phyloP scores from a whole-genome alignment of 1,140 invertebrate genomes.

The Arion vulgaris region DNA sequence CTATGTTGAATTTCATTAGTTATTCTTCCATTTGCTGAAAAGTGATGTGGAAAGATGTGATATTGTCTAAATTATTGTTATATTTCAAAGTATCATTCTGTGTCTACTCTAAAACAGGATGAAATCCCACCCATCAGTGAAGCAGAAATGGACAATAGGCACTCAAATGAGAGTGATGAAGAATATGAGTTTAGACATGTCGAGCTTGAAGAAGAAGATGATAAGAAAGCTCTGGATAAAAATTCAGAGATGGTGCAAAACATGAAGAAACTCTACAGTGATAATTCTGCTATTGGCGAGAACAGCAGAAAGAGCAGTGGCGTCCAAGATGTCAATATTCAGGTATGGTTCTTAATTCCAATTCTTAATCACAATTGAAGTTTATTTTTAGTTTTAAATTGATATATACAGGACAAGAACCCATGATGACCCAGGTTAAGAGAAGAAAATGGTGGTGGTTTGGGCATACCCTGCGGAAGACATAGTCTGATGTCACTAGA shows the following conservation, averaged over 20 bases:
- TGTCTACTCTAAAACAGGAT: neutral
- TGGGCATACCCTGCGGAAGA: neutral
- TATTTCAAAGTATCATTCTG: neutral
- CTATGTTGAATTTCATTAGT: neutral
- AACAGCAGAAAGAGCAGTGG: neutral
- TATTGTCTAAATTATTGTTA: neutral
- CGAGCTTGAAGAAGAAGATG: neutral
- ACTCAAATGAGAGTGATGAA: neutral
- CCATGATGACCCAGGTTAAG: neutral
- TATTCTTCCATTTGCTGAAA: neutral
- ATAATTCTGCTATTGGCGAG: neutral
- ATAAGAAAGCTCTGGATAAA: neutral
- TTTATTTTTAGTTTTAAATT: too few relatives aligned
- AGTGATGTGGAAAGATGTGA: neutral
- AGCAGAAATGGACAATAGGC: neutral
- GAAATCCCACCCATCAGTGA: neutral
- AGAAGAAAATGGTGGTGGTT: neutral
- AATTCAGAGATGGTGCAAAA: neutral
- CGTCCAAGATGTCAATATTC: neutral
- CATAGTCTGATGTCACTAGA: too few relatives aligned
- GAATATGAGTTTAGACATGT: neutral
- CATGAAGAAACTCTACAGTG: neutral
- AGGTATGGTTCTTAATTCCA: neutral
- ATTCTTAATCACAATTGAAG: too few relatives aligned
- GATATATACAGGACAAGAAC: neutral